Percentiles rank a stretch among this genome's conserved stretches.
Conservation (phyloP, 2,888 invertebrate species). For the Pherbina coryleti region DNA sequence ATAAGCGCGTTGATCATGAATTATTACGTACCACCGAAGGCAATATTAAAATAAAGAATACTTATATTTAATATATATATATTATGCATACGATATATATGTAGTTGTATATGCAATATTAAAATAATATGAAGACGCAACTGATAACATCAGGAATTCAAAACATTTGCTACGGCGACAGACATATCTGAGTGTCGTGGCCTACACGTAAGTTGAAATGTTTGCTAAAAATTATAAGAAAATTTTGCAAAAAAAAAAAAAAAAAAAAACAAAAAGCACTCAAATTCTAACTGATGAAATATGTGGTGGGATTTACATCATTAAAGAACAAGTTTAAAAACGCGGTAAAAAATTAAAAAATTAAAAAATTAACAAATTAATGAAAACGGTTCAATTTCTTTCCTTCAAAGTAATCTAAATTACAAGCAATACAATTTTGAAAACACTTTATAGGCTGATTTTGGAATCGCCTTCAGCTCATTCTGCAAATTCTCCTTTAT, state of each 20-base stretch:
- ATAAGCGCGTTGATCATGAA: slow-evolving; percentile 34
- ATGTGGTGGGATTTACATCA: neutral
- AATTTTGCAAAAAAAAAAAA: neutral
- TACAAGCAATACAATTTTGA: no score
- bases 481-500: no score
- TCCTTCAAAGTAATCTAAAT: no score
- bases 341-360: no score
- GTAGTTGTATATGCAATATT: neutral
- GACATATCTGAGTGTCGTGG: neutral
- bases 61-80: neutral
- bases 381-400: no score
- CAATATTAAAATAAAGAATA: neutral
- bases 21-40: slow-evolving; percentile 19
- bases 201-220: slow-evolving; percentile 5
- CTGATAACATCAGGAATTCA: slow-evolving; percentile 32
- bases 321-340: neutral
- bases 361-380: no score
- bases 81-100: neutral
- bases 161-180: slow-evolving; percentile 15
- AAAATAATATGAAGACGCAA: neutral
- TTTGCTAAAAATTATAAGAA: neutral
- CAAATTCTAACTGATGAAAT: neutral
- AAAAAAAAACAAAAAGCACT: neutral
- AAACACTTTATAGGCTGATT: no score
- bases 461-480: no score